These are phyloP conservation scores for Benitochromis conjunctus DNA, from an alignment of 2,113 vertebrate species.

Conservation along the genomic window DNA sequence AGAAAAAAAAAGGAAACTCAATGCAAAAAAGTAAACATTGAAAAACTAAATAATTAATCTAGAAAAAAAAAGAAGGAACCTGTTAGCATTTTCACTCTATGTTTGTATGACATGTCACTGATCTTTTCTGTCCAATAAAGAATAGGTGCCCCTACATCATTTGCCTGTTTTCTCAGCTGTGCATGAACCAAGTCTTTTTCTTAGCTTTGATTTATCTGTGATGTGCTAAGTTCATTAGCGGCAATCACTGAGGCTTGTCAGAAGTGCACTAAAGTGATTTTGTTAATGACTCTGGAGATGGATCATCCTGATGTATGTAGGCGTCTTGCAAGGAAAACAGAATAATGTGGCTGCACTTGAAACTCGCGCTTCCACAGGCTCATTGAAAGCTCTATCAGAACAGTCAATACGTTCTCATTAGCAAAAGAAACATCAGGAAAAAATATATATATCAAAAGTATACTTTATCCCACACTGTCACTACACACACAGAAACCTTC, in stretches of 20 bases:
- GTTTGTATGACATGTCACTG: background rate
- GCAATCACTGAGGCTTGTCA: conserved; percentile 75
- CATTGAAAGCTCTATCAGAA: conserved; percentile 7
- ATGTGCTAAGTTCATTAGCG: conserved; percentile 74
- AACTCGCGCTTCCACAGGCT: conserved; percentile 24
- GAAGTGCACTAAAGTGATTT: conserved; percentile 68
- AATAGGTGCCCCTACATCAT: conserved; percentile 1
- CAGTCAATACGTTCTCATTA: conserved; percentile 53
- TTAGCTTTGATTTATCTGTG: conserved; percentile 69
- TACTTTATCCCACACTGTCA: background rate
- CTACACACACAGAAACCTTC: background rate
- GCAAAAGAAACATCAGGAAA: conserved; percentile 12
- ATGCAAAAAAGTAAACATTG: background rate
- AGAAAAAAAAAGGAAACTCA: background rate
- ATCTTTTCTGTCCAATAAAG: background rate
- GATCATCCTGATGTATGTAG: conserved; percentile 71
- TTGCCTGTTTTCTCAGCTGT: conserved; percentile 29
- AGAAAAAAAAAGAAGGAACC: fast-evolving
- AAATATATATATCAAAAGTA: conserved; percentile 9
- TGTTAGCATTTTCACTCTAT: background rate
- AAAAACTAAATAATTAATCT: background rate
- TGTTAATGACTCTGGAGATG: conserved; percentile 73
- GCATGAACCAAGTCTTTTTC: conserved; percentile 39
- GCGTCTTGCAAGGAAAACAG: conserved; percentile 63
- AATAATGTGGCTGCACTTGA: conserved; percentile 57